Base-by-base conservation (phyloP, 1,140 invertebrate genomes). In the Coelopa frigida region DNA sequence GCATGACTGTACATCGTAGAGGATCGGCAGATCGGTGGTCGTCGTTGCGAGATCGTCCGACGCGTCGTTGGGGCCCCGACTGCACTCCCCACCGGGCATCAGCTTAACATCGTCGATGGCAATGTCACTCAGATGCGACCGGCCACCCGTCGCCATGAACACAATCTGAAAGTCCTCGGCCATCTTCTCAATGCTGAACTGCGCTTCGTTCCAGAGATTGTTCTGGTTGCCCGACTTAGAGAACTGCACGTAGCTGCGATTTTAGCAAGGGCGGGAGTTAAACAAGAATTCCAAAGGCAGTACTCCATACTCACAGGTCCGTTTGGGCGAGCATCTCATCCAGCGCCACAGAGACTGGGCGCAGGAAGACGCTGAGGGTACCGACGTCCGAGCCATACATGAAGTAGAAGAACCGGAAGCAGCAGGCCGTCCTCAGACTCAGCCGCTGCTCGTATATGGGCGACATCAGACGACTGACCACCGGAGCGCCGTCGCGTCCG, bases 41-140 rank as follows among this genome's bases (percentile, higher is more conserved):
- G 51, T 59, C 6, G 38, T 54, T n/a, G n/a, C 12, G 15, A 29
- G 21, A 26, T 0, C 20, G 47, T n/a, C 29, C 14, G n/a, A 20
- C 14, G 5, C 49, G 46, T 44, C n/a, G n/a, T n/a, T n/a, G n/a
- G n/a, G n/a, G n/a, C n/a, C n/a, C n/a, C n/a, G n/a, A n/a, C n/a
- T 49, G 36, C 62, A 66, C 1, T 58, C 59, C 2, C 39, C 52
- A 21, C 62, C 62, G 6, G 55, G 57, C 43, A 68, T 51, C 22
- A 68, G 40, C 10, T 55, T 51, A 0, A 68, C 58, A 50, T 68
- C 66, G 12, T 68, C 66, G 39, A 68, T 59, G 39, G 66, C 66
- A 12, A 68, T 64, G 36, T 68, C 66, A 1, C 60, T 60, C 15
- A 68, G 44, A 4, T 53, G 51, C 21, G 18, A 53, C 0, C 29